Evolutionary conservation across 2,888 invertebrate genomes (phyloP), one percentile per base, ranked within the genome.

Genomic region (Mimumesa dahlbomi): DNA sequence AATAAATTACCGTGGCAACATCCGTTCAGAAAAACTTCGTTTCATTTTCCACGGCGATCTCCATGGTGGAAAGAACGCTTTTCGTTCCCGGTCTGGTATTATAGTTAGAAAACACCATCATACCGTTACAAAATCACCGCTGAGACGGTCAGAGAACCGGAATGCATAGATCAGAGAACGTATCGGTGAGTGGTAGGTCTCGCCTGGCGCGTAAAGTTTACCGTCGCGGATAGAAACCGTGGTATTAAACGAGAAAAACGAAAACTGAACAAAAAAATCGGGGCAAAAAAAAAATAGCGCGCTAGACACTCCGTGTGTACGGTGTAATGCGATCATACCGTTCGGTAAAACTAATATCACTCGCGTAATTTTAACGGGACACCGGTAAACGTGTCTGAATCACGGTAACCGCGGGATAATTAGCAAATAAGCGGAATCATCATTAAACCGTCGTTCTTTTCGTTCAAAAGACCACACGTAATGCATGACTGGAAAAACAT

Each of bases 101-200:
- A 29, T 25, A 21, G 18, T 9, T 57, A 16, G 13, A 45, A 36
- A 14, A 22, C 19, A 31, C 18, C 25, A 14, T 31, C 31, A n/a
- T 31, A 48, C 42, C 54, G 56, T 64, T 64, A 50, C 19, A 21
- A 43, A 50, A 50, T 50, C 31, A 14, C 25, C 18, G 6, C 43
- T 21, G 29, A 38, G 14, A 14, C 16, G 14, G 22, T 46, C n/a
- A 18, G 7, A 19, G 31, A 56, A 56, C 42, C 14, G 43, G 56
- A 50, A 49, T 54, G 38, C 29, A 21, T 16, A 34, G 29, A 53
- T 46, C 29, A 11, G 16, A 31, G 14, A 62, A 14, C 9, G 9
- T 43, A 18, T 22, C 40, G 40, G 9, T 38, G 11, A 21, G 22
- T 50, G 9, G n/a, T 29, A 36, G 34, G 29, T 40, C n/a, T 21